These are phyloP conservation scores for Anarrhichthys ocellatus DNA, from an alignment of 2,113 vertebrate species.

Conservation along the genomic window DNA sequence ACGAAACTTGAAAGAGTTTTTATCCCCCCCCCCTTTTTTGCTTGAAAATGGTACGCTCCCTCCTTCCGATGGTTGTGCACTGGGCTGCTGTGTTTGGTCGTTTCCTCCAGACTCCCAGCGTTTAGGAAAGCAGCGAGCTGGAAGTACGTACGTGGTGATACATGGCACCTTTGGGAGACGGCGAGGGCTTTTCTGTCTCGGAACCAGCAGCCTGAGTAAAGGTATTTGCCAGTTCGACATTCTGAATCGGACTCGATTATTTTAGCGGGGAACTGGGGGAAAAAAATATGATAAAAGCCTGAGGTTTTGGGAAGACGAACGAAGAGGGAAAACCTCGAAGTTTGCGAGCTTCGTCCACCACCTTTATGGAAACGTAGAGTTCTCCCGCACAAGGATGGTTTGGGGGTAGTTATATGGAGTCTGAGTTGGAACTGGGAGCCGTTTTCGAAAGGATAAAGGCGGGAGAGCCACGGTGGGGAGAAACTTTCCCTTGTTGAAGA, in stretches of 20 bases:
- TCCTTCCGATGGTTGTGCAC: constrained; percentile 40
- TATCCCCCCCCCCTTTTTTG: constrained; percentile 47
- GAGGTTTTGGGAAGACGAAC: background rate
- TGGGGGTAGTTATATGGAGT: constrained; percentile 61
- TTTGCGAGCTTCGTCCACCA: constrained; percentile 38
- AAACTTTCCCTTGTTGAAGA: constrained; percentile 64
- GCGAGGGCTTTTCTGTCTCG: constrained; percentile 14
- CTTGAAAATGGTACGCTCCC: constrained; percentile 70
- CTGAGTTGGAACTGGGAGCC: constrained; percentile 30
- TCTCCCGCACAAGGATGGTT: constrained; percentile 34
- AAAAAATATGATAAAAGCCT: background rate
- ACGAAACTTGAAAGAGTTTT: constrained; percentile 25
- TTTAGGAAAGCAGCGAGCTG: constrained; percentile 14
- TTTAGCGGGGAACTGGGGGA: background rate
- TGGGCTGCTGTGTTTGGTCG: constrained; percentile 44
- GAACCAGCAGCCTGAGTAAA: background rate
- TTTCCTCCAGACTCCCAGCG: constrained; percentile 22
- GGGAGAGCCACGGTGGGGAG: constrained; percentile 45
- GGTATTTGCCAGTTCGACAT: background rate
- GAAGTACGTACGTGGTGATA: background rate
- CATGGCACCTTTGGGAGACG: constrained; percentile 15
- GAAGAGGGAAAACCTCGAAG: constrained; percentile 25
- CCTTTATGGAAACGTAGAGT: constrained; percentile 62
- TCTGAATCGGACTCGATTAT: background rate
- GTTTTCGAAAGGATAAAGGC: constrained; percentile 43